A percentile compares a stretch with the other conserved stretches of the same genome.
phyloP scores from a whole-genome alignment of 2,888 invertebrate genomes.

The Brachyptera putata region DNA sequence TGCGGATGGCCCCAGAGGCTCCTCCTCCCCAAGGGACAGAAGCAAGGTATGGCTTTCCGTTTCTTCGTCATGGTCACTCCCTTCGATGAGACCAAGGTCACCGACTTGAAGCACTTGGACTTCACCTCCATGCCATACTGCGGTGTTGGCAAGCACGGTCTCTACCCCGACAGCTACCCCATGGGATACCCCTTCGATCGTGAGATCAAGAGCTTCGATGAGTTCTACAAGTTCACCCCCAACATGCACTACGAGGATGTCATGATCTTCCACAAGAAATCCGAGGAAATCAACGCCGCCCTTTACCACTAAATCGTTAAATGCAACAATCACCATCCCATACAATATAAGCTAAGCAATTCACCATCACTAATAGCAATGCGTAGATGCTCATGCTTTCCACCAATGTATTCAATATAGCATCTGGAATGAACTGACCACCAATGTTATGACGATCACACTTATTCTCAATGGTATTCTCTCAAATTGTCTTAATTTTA shows the following conservation, averaged over 20 bases:
- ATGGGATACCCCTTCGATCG: slow-evolving; percentile 58
- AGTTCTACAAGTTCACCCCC: slow-evolving; percentile 44
- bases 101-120: slow-evolving; percentile 56
- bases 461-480: no score
- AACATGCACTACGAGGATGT: slow-evolving; percentile 60
- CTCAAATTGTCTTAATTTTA: no score
- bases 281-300: slow-evolving; percentile 28
- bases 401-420: no score
- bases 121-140: slow-evolving; percentile 49
- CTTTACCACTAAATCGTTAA: slow-evolving; percentile 7
- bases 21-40: slow-evolving; percentile 64
- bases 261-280: slow-evolving; percentile 54
- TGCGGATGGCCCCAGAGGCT: slow-evolving; percentile 68
- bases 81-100: slow-evolving; percentile 46
- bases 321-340: no score
- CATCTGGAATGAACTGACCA: no score
- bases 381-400: no score
- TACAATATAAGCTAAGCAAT: no score
- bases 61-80: slow-evolving; percentile 60
- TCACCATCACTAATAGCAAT: no score
- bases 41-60: slow-evolving; percentile 61
- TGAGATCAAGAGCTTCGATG: slow-evolving; percentile 43
- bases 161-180: slow-evolving; percentile 50
- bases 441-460: no score
- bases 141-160: slow-evolving; percentile 40